Evolutionary conservation across 1,140 invertebrate species (phyloP), one percentile per base, ranked within the genome.

Genomic region (Phymastichus coffea): DNA sequence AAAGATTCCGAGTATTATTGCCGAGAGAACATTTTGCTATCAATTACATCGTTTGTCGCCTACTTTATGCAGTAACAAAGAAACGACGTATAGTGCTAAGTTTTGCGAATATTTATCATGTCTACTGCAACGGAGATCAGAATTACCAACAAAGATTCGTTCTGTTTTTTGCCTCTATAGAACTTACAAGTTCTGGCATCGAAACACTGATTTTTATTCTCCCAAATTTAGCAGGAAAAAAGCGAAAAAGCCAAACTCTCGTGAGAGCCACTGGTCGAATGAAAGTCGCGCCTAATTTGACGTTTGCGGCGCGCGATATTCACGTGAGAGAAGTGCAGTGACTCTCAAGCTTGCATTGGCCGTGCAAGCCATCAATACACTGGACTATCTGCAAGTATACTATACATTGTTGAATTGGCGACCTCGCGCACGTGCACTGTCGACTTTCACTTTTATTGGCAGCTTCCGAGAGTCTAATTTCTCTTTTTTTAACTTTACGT

Each of bases 261-360:
- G 30, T 70, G 70, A 72, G 72, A 70, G 54, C 46, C 70, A 66
- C 70, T 75, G 70, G 23, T 28, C 38, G 53, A 57, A 72, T 67
- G 65, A 68, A 75, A 75, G 73, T 75, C 70, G 70, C 69, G 67
- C 72, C 72, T 74, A 74, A 74, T 75, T 75, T 75, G 73, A 71
- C 66, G 68, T 57, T n/a, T n/a, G n/a, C 66, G 59, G 38, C 66
- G 63, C 61, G 65, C 58, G 60, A 66, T 59, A 68, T 66, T 70
- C 67, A 63, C 66, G 67, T 73, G 68, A 68, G n/a, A n/a, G 60
- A 55, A 52, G 17, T 25, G 49, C 68, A 74, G 70, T 64, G 70
- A 25, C 46, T 70, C 70, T 73, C 71, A 73, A 64, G 57, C n/a
- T 37, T 22, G 38, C 9, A 19, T n/a, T 22, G 40, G n/a, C n/a